Evolutionary conservation across 2,888 invertebrate genomes (phyloP).

Genomic region (Parthenolecanium corni): DNA sequence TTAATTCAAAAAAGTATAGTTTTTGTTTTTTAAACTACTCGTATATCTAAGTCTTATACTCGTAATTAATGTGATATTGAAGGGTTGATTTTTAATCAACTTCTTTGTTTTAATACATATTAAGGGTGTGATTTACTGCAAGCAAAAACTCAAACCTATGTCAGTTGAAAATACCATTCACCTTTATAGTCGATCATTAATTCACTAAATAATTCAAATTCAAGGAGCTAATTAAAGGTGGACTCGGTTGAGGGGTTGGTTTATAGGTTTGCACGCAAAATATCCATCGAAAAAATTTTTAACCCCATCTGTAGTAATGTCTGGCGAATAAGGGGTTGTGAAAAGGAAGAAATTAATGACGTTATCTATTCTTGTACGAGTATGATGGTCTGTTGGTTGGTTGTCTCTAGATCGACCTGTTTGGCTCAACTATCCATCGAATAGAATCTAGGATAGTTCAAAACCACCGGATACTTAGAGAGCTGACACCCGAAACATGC

Average conservation of each 20-base stretch:
- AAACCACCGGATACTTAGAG: constrained; percentile 11
- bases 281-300: constrained; percentile 13
- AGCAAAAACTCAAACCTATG: too few species aligned
- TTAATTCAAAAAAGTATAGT: too few species aligned
- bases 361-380: constrained; percentile 3
- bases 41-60: too few species aligned
- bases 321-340: neutral
- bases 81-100: too few species aligned
- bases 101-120: too few species aligned
- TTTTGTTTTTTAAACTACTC: too few species aligned
- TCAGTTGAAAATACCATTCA: neutral
- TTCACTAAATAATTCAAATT: constrained; percentile 13
- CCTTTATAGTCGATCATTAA: constrained; percentile 8
- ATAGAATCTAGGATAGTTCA: too few species aligned
- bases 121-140: too few species aligned
- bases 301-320: neutral
- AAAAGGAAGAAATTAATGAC: constrained; percentile 19
- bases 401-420: neutral
- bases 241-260: neutral
- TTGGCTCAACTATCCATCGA: neutral
- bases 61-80: too few species aligned
- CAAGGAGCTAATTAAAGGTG: constrained; percentile 7
- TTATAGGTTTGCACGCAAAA: constrained; percentile 10
- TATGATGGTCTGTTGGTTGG: constrained; percentile 10
- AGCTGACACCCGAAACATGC: constrained; percentile 13